Base-by-base conservation (phyloP, 2,797 vertebrate species). In the Calcarius lapponicus region DNA sequence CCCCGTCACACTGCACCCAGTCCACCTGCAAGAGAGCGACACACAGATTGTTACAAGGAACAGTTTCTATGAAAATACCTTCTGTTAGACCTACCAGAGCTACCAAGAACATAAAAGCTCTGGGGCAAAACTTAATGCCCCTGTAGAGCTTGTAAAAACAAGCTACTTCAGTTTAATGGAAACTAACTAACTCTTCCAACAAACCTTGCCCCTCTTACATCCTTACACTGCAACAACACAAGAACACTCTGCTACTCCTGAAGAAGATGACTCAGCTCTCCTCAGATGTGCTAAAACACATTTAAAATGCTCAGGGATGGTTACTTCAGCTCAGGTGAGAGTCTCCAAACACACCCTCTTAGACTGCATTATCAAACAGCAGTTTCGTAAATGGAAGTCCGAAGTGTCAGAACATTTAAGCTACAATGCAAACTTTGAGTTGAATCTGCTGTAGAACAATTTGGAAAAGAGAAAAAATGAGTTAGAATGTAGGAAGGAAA, bases 1-100 rank as follows among this genome's bases (percentile, higher is more conserved):
- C 99, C 38, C 99, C 99, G 5, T 99, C 99, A 66, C 99, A 99
- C 96, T 99, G 99, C 79, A 99, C 99, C 99, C 99, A 99, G 98
- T 99, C 99, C 95, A 99, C 99, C 99, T 99, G 98, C 83, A 93
- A 92, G 83, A 97, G 82, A 97, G 60, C 76, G 32, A 19, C 43
- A 70, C 10, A 4, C 16, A 32, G 36, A 57, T 43, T 2, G 6
- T 72, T 43, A 90, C 34, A 29, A 47, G 29, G 18, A 12, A 11
- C 2, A 1, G 22, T 2, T 66, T n/a, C 32, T 13, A 1, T 0
- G 2, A 34, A 86, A 80, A 48, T 0, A 32, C 2, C 21, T 67
- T 20, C 81, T 48, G 29, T 7, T 75, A 72, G 53, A 80, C 28
- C 21, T 4, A 4, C 10, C 4, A 5, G 15, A 74, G 17, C 26